A percentile compares a stretch with the other conserved stretches of the same genome.
These are phyloP conservation scores for Turritopsis dohrnii DNA, from an alignment of 30 jellyfish, hydroid and myxozoan genomes.

Conservation along the genomic window DNA sequence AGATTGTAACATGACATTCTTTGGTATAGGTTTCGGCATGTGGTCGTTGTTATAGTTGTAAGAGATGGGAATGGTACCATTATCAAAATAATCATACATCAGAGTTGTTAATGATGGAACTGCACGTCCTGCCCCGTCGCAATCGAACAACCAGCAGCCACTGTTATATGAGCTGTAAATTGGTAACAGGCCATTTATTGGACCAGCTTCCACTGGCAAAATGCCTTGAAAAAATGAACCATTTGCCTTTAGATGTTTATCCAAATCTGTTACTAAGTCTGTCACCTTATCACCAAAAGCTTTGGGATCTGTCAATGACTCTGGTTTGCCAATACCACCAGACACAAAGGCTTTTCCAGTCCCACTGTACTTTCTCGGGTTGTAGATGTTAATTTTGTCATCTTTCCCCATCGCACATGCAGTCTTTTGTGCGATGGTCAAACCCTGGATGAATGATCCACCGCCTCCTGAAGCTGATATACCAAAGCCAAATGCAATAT, in stretches of 20 bases:
- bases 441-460: neutral
- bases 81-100: neutral
- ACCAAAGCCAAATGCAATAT: slow-evolving; percentile 3
- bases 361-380: neutral
- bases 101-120: neutral
- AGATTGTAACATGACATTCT: neutral
- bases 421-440: neutral
- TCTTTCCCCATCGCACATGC: neutral
- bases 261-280: neutral
- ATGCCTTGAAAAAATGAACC: neutral
- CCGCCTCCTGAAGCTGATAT: slow-evolving; percentile 10
- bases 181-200: neutral
- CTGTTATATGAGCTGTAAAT: neutral
- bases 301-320: neutral
- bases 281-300: neutral
- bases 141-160: neutral
- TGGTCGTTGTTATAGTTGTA: neutral
- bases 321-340: slow-evolving; percentile 8
- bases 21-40: neutral
- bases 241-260: neutral
- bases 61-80: neutral
- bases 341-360: neutral
- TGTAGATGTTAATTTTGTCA: neutral
- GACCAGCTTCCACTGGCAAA: slow-evolving; percentile 3
- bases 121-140: neutral